Evolutionary conservation across 2,888 invertebrate species (phyloP).

Genomic region (Drosophila mimetica): DNA sequence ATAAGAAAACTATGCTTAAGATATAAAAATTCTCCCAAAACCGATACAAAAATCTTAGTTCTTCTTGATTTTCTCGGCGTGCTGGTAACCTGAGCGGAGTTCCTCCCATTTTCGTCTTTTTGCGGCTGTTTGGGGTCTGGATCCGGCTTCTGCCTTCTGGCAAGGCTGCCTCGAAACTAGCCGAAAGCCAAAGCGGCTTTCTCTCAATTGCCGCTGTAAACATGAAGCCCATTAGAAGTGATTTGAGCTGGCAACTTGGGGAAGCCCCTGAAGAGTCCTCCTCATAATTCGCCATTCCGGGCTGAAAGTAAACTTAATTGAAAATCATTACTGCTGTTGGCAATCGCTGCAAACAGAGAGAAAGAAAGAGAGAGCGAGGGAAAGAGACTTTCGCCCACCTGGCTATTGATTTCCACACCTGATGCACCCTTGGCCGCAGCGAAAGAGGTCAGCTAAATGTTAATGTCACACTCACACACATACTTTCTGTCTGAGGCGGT

Average conservation of each 20-base stretch:
- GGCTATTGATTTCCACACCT: constrained; percentile 71
- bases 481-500: constrained; percentile 49
- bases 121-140: constrained; percentile 45
- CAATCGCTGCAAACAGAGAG: background rate
- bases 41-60: background rate
- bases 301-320: constrained; percentile 70
- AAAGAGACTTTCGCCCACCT: constrained; percentile 25
- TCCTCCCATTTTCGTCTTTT: constrained; percentile 23
- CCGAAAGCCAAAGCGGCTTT: constrained; percentile 74
- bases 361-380: background rate
- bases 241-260: constrained; percentile 70
- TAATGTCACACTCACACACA: constrained; percentile 74
- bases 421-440: constrained; percentile 76
- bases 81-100: constrained; percentile 41
- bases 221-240: constrained; percentile 81
- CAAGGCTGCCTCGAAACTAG: constrained; percentile 30
- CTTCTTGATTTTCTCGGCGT: background rate
- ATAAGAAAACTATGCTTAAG: too few relatives aligned
- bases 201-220: constrained; percentile 82
- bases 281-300: constrained; percentile 67
- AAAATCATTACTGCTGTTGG: constrained; percentile 63
- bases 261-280: constrained; percentile 73
- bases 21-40: too few relatives aligned
- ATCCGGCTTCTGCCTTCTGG: constrained; percentile 47
- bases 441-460: constrained; percentile 81